Base-by-base conservation (phyloP, 2,797 vertebrate species). In the Chrosomus eos region DNA sequence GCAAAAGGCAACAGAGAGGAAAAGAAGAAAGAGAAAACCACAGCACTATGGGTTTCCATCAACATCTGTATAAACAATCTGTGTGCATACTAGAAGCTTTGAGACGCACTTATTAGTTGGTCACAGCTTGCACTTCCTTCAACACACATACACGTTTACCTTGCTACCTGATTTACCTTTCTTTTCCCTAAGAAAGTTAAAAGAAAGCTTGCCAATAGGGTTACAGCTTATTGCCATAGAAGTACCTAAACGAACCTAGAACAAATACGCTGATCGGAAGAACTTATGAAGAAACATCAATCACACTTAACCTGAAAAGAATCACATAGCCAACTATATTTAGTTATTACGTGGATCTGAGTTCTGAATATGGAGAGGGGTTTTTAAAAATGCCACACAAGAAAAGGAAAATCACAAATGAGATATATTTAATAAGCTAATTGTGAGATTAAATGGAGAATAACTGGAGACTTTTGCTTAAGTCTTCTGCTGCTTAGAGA, bases 21-120 rank as follows among this genome's bases (percentile, higher is more conserved):
- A 67, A 81, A 64, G 23, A 73, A 60, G 31, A 77, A 64, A 51
- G 51, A 6, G 19, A 38, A 75, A 86, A 64, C 18, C n/a, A 62
- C 28, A 43, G 16, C 33, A 58, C 70, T 58, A 33, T 79, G 74
- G 38, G 38, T 77, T 82, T 84, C 36, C 80, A 23, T 62, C 67
- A 86, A 84, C 72, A 88, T 86, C 78, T 86, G 87, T 86, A 83
- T 66, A 86, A 86, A 88, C 58, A 86, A 14, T 78, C 45, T n/a
- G 21, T 77, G 43, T 60, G 28, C 67, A 58, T 7, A 40, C 26
- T n/a, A 33, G n/a, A 76, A 83, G 58, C 45, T 26, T 53, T 71
- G 67, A 64, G 48, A 73, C 18, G 0, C 26, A 64, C 4, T 23
- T 55, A 48, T 76, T 26, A 80, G 31, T 26, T 64, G 31, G 16